Evolutionary conservation across 2,113 vertebrate species (phyloP).

Genomic region (Ailurus styani): DNA sequence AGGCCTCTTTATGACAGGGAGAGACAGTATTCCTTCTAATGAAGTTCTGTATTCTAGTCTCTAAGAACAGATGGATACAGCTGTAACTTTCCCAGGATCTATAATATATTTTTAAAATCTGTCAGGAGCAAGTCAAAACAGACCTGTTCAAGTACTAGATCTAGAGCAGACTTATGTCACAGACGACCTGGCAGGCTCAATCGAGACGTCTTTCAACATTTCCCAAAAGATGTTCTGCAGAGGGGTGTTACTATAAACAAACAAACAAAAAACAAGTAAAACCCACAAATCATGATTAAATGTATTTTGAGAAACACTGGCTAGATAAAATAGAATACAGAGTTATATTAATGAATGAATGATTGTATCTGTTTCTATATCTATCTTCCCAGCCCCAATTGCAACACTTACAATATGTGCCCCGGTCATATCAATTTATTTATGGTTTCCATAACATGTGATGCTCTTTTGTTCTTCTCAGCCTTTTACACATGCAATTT

Average conservation of each 20-base stretch:
- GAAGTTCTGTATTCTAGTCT: neutral
- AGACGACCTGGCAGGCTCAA: neutral
- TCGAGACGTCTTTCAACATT: neutral
- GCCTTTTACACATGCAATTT: neutral
- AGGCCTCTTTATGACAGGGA: slow-evolving; percentile 20
- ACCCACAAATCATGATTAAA: neutral
- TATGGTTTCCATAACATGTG: neutral
- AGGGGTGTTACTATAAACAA: neutral
- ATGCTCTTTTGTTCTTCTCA: neutral
- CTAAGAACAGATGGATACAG: neutral
- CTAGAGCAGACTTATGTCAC: neutral
- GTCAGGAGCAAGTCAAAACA: neutral
- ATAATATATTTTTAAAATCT: neutral
- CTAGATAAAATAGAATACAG: neutral
- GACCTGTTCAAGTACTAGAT: neutral
- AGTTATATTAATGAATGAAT: neutral
- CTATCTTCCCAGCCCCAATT: neutral
- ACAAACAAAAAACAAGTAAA: neutral
- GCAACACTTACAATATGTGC: neutral
- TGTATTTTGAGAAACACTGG: neutral
- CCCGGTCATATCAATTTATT: neutral
- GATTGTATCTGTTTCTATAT: neutral
- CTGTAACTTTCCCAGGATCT: neutral
- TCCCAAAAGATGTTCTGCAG: neutral
- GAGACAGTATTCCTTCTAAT: neutral